Evolutionary conservation across 2,888 invertebrate species (phyloP).

Genomic region (Troides aeacus): DNA sequence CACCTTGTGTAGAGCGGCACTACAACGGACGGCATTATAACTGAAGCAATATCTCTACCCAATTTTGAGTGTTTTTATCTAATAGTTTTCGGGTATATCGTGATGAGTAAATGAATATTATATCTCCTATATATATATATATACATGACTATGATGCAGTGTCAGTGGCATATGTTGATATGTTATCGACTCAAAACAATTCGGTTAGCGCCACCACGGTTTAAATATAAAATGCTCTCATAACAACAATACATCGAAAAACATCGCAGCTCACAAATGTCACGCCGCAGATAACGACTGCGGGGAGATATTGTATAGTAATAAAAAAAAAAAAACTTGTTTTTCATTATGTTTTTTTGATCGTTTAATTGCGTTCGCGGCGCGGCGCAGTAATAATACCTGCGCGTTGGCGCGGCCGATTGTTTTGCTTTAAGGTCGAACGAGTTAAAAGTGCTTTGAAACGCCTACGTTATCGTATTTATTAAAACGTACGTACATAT

Average conservation of each 20-base stretch:
- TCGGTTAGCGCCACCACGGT: neutral
- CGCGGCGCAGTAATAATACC: slow-evolving; percentile 2
- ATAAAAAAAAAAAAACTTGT: slow-evolving; percentile 18
- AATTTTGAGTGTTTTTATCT: too few species aligned
- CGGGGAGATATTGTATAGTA: neutral
- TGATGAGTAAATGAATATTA: too few species aligned
- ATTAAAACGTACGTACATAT: neutral
- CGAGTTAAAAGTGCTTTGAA: slow-evolving; percentile 16
- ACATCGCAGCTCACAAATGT: slow-evolving; percentile 19
- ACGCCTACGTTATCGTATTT: slow-evolving; percentile 16
- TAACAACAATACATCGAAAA: slow-evolving; percentile 7
- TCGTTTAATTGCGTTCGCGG: slow-evolving; percentile 18
- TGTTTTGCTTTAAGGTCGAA: slow-evolving; percentile 22
- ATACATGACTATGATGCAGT: too few species aligned
- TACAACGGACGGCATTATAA: too few species aligned
- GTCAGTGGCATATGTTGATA: too few species aligned
- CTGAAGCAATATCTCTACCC: too few species aligned
- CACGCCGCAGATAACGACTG: slow-evolving; percentile 17
- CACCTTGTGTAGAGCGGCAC: too few species aligned
- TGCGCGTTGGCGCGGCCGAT: slow-evolving; percentile 9
- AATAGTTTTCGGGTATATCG: too few species aligned
- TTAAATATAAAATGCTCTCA: slow-evolving; percentile 6
- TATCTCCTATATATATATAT: too few species aligned
- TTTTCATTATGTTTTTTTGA: slow-evolving; percentile 19
- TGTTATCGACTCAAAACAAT: neutral